Evolutionary conservation across 2,113 vertebrate genomes (phyloP).

Genomic region (Hippocampus guttulatus): DNA sequence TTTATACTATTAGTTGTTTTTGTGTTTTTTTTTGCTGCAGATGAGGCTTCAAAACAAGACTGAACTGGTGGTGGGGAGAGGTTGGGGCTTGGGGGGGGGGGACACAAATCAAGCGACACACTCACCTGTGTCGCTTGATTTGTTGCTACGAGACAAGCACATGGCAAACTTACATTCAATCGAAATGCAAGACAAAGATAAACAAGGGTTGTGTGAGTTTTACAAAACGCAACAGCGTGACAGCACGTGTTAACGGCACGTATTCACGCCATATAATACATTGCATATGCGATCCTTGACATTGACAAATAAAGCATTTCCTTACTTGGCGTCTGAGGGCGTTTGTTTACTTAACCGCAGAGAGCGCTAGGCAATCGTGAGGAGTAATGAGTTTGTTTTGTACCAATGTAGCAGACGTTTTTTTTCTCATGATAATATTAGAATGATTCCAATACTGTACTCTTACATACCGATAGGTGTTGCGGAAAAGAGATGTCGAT

Average conservation of each 20-base stretch:
- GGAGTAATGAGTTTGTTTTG: no score
- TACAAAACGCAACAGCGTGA: neutral
- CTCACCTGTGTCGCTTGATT: slow-evolving; percentile 25
- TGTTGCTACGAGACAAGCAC: slow-evolving; percentile 5
- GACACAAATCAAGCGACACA: no score
- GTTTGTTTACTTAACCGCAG: no score
- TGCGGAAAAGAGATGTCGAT: no score
- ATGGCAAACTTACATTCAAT: neutral
- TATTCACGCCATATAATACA: neutral
- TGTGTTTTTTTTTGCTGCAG: slow-evolving; percentile 46
- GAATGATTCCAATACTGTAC: no score
- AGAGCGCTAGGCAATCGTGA: no score
- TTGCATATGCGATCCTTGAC: no score
- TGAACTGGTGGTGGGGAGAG: neutral
- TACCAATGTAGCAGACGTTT: no score
- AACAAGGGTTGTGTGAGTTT: neutral
- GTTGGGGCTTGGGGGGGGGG: neutral
- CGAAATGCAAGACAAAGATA: neutral
- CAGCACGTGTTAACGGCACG: neutral
- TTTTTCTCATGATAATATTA: no score
- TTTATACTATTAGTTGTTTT: slow-evolving; percentile 54
- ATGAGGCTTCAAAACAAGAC: slow-evolving; percentile 45
- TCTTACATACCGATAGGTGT: no score
- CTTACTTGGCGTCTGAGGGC: no score
- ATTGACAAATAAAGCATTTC: no score